A percentile compares a stretch with the other conserved stretches of the same genome.
phyloP scores from a whole-genome alignment of 2,888 invertebrate genomes.

The Pandemis heparana region DNA sequence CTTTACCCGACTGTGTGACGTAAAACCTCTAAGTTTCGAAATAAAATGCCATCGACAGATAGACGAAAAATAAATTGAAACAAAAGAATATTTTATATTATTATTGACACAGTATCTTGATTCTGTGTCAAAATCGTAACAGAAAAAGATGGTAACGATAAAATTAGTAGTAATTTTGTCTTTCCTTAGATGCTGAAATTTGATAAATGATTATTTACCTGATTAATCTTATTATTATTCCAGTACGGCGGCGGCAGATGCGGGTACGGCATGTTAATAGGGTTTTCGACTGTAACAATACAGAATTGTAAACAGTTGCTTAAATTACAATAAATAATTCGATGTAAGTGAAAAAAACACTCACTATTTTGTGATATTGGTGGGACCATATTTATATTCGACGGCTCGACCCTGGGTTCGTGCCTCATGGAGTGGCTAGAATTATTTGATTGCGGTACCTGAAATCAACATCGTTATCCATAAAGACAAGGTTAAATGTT shows the following conservation, averaged over 20 bases:
- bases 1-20: no score
- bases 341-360: conserved; percentile 32
- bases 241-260: conserved; percentile 74
- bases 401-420: conserved; percentile 66
- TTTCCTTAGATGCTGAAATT: not conserved
- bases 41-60: no score
- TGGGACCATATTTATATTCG: conserved; percentile 74
- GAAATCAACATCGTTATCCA: conserved; percentile 35
- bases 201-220: conserved; percentile 59
- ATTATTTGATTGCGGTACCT: conserved; percentile 66
- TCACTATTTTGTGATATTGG: conserved; percentile 71
- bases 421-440: conserved; percentile 65
- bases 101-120: no score
- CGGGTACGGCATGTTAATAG: conserved; percentile 66
- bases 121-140: no score
- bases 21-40: no score
- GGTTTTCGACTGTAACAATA: conserved; percentile 63
- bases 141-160: no score
- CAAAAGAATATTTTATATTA: no score
- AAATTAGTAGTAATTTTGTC: no score
- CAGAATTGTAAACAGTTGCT: not conserved
- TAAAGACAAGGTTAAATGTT: no score
- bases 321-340: conserved; percentile 23
- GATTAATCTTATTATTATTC: conserved; percentile 75
- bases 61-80: no score